These are phyloP conservation scores for Tauraco erythrolophus DNA, from an alignment of 2,113 vertebrate genomes.

Conservation along the genomic window DNA sequence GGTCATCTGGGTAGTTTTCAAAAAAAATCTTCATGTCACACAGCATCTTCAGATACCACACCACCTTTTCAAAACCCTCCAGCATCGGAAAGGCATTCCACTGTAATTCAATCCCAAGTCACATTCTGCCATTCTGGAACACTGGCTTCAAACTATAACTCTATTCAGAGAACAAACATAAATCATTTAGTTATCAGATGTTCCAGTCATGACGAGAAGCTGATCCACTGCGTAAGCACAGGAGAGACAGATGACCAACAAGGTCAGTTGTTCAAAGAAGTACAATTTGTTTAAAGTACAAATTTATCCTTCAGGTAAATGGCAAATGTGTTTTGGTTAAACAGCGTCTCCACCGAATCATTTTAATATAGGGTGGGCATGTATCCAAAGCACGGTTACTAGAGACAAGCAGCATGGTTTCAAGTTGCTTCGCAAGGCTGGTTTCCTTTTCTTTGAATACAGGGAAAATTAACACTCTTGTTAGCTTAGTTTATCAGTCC, in stretches of 20 bases:
- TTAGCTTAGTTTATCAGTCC: neutral
- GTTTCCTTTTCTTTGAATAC: conserved; percentile 55
- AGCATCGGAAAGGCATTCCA: neutral
- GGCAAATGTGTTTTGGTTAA: neutral
- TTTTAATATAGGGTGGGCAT: conserved; percentile 13
- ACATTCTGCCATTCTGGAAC: neutral
- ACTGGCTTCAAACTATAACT: neutral
- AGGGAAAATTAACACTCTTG: neutral
- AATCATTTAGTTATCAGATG: neutral
- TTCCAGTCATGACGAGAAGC: neutral
- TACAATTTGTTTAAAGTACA: neutral
- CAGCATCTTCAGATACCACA: neutral
- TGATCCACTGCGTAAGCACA: neutral
- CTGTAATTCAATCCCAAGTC: neutral
- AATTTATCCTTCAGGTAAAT: neutral
- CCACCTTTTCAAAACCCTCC: neutral
- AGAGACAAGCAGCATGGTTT: conserved; percentile 18
- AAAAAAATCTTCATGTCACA: neutral
- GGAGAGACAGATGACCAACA: neutral
- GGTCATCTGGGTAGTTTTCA: neutral
- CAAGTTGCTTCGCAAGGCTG: conserved; percentile 19
- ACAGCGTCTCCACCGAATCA: neutral
- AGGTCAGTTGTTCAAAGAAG: neutral
- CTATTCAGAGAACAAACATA: neutral
- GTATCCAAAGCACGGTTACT: neutral